These are phyloP conservation scores for Polymixis flavicincta DNA, from an alignment of 2,888 invertebrate genomes.

Conservation along the genomic window DNA sequence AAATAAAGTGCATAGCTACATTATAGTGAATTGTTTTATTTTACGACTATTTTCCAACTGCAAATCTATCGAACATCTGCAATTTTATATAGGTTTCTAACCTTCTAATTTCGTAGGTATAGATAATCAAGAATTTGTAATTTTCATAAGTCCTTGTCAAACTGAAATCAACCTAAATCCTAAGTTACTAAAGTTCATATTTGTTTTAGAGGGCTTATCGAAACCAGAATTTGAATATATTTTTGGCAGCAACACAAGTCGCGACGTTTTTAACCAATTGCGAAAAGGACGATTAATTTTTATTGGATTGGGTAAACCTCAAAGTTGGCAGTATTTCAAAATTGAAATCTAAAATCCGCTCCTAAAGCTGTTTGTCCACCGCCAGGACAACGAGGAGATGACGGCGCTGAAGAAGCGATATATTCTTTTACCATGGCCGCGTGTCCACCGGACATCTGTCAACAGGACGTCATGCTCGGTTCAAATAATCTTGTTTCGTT, in stretches of 20 bases:
- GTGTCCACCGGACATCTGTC: too few species aligned
- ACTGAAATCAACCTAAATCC: neutral
- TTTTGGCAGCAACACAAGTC: neutral
- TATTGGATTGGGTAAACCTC: neutral
- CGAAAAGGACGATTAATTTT: neutral
- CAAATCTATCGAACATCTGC: neutral
- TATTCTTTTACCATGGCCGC: too few species aligned
- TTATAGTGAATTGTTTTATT: conserved; percentile 28
- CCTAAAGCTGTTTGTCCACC: neutral
- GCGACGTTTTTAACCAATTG: neutral
- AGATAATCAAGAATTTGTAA: neutral
- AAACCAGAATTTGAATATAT: neutral
- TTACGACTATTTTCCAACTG: neutral
- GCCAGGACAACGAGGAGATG: too few species aligned
- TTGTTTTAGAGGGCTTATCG: neutral
- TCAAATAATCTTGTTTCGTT: too few species aligned
- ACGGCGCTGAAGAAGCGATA: too few species aligned
- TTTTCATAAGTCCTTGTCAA: neutral
- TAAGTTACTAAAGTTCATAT: neutral
- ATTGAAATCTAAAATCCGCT: neutral
- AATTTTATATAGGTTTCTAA: neutral
- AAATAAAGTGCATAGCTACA: conserved; percentile 2
- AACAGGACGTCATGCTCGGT: too few species aligned
- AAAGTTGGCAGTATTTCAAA: neutral
- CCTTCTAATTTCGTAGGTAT: too few species aligned